Base-by-base conservation (phyloP, 2,113 vertebrate genomes). In the Perognathus longimembris region DNA sequence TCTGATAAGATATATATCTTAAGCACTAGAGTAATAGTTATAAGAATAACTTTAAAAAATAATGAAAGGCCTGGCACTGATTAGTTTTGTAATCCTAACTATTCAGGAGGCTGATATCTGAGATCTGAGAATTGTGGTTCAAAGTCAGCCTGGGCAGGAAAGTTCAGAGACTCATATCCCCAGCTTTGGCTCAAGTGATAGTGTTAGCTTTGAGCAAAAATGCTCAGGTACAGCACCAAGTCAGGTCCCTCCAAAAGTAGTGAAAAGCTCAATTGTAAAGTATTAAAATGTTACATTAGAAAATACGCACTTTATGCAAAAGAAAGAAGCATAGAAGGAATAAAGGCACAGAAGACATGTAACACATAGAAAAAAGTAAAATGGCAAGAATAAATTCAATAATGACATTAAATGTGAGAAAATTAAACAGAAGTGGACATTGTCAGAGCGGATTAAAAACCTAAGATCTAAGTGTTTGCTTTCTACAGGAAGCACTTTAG, bases 241-340 rank as follows among this genome's bases (percentile, higher is more conserved):
- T 54, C 14, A 54, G 50, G 50, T 4, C 50, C 14, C 50, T 54
- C 50, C 50, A 82, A 89, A 88, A 75, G 76, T 22, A 83, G 40
- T 94, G 84, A 50, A 90, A 89, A 87, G 86, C 32, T 36, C 67
- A 69, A 34, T 57, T 21, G 50, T 28, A 59, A 73, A 54, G 26
- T 77, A 90, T 61, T 77, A 90, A 88, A 92, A 66, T 85, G 50
- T 42, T 90, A 21, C 21, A 61, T 71, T 92, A 71, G 61, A 54
- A 90, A 75, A 70, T 86, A 80, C 8, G 21, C 15, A 74, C 12
- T 28, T 67, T 73, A 82, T 71, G 7, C 4, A 76, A 85, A 90
- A 83, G 64, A 79, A 89, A 92, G 11, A 18, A 84, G 14, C 66
- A n/a, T 50, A 54, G 38, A 45, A 59, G 26, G n/a, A 85, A 67